Evolutionary conservation across 2,888 invertebrate genomes (phyloP).

Genomic region (Agonopterix alstromeriana): DNA sequence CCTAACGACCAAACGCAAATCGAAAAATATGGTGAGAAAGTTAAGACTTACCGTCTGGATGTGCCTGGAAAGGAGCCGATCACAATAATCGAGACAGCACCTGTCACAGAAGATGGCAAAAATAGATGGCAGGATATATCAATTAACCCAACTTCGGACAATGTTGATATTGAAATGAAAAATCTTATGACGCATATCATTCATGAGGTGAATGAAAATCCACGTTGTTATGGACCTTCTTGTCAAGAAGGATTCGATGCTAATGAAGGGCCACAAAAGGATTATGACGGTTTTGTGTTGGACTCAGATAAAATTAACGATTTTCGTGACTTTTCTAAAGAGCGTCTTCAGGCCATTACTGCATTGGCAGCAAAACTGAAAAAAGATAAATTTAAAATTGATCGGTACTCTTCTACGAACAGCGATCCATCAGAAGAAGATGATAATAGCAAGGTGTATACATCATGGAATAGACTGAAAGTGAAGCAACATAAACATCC

Average conservation of each 20-base stretch:
- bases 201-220: constrained; percentile 48
- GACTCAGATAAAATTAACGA: constrained; percentile 77
- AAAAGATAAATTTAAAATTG: constrained; percentile 54
- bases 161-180: constrained; percentile 49
- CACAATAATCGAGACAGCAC: constrained; percentile 73
- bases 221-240: constrained; percentile 66
- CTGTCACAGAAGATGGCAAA: constrained; percentile 23
- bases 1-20: constrained; percentile 46
- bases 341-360: constrained; percentile 60
- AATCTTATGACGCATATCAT: constrained; percentile 63
- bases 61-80: constrained; percentile 77
- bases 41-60: constrained; percentile 71
- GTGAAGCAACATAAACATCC: constrained; percentile 77
- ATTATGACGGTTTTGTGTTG: constrained; percentile 77
- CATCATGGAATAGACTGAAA: constrained; percentile 72
- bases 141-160: constrained; percentile 26
- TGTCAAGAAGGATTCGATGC: constrained; percentile 53
- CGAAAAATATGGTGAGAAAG: constrained; percentile 50
- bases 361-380: constrained; percentile 66
- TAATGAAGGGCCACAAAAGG: constrained; percentile 66
- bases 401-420: constrained; percentile 21
- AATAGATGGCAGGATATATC: constrained; percentile 33
- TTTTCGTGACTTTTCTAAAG: constrained; percentile 52
- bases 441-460: constrained; percentile 48
- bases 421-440: constrained; percentile 30